Base-by-base conservation (phyloP, 2,113 vertebrate genomes). In the Tachysurus vachellii region DNA sequence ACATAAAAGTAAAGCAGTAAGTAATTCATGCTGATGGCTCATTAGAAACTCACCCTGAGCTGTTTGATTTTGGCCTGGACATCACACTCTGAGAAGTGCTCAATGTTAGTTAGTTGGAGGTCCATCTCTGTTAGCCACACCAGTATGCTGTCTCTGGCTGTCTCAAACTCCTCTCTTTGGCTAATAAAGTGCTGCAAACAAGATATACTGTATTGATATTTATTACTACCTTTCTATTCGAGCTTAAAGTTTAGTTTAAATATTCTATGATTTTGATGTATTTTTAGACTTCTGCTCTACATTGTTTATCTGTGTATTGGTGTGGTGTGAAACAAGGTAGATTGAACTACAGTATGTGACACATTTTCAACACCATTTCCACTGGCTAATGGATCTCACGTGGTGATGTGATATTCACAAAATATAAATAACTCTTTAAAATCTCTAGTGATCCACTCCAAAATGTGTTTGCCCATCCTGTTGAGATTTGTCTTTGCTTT, bases 121-220 rank as follows among this genome's bases (percentile, higher is more conserved):
- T 99, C 99, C 98, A 99, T 99, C 93, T 99, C 98, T 0, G 99
- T 99, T 80, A 99, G 95, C 98, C 99, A 99, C 42, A 99, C 97
- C 89, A 99, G 89, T 89, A 99, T 97, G 89, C 92, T 95, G 82
- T 99, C 99, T 75, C 97, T 95, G 5, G 97, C 95, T 0, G 97
- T 97, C 93, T 99, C 99, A 92, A 99, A 99, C 92, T 99, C 99
- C 90, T 99, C 99, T 36, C 99, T 95, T 89, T 99, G 98, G 82
- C 94, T 94, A 88, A 98, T 99, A 91, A 99, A 99, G 94, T 99
- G 97, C 99, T 99, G 89, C 19, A 75, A 14, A 82, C 0, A n/a
- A 2, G 50, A 71, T n/a, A 5, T 44, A 13, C 19, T 19, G 44
- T 11, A 44, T 50, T 75, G 12, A 75, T 16, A 75, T 75, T 75